Evolutionary conservation across 2,113 vertebrate genomes (phyloP).

Genomic region (Platysteira castanea): DNA sequence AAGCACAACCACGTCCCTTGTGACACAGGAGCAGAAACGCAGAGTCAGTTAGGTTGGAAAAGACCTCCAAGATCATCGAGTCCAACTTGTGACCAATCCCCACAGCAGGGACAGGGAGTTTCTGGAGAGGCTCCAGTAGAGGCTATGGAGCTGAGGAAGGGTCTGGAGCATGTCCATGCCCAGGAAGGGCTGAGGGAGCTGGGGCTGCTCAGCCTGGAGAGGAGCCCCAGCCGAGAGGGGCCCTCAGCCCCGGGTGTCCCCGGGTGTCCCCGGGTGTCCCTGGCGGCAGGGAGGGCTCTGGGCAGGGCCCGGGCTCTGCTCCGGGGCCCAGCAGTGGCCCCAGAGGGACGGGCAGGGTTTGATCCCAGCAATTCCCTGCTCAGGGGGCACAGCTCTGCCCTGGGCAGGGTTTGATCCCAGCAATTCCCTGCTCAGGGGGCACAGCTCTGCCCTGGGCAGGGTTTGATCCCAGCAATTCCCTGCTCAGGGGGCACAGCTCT

Average conservation of each 20-base stretch:
- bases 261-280: background rate
- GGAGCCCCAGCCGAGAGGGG: background rate
- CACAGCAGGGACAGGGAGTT: background rate
- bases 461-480: too few relatives aligned
- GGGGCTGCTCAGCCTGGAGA: background rate
- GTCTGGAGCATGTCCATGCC: background rate
- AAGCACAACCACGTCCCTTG: background rate
- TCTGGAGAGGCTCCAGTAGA: background rate
- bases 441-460: background rate
- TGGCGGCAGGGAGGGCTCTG: too few relatives aligned
- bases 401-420: too few relatives aligned
- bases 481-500: too few relatives aligned
- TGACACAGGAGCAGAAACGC: background rate
- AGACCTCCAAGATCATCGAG: rapidly evolving
- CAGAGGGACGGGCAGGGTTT: background rate
- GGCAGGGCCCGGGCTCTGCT: too few relatives aligned
- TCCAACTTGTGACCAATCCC: rapidly evolving
- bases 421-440: background rate
- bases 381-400: too few relatives aligned
- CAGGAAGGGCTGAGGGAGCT: background rate
- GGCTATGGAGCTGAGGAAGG: background rate
- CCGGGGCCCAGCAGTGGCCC: background rate
- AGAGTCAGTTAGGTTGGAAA: rapidly evolving
- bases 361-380: background rate
- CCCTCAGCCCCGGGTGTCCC: too few relatives aligned